Evolutionary conservation across 2,888 invertebrate genomes (phyloP).

Genomic region (Andrena hattorfiana): DNA sequence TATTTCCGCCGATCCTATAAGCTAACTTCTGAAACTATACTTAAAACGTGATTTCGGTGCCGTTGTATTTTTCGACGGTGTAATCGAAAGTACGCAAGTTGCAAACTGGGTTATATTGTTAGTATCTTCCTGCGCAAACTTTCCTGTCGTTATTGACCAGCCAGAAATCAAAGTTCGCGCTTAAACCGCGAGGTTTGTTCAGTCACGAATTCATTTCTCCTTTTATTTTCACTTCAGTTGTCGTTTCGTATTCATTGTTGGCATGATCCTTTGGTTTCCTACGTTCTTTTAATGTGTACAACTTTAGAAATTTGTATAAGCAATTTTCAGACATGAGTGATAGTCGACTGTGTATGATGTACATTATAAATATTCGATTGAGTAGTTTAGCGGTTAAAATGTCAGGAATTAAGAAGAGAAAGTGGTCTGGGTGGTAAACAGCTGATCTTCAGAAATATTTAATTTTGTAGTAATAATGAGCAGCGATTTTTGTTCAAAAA

Average conservation of each 20-base stretch:
- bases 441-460: too few species aligned
- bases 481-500: too few species aligned
- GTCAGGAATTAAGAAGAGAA: too few species aligned
- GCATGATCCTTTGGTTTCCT: neutral
- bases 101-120: slow-evolving; percentile 53
- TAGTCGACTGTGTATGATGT: too few species aligned
- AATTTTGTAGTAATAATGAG: too few species aligned
- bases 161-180: slow-evolving; percentile 12
- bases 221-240: neutral
- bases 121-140: slow-evolving; percentile 26
- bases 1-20: slow-evolving; percentile 53
- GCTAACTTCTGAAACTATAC: slow-evolving; percentile 59
- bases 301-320: too few species aligned
- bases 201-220: neutral
- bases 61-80: slow-evolving; percentile 51
- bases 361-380: too few species aligned
- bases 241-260: neutral
- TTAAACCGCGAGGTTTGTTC: neutral
- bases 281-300: neutral
- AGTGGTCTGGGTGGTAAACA: too few species aligned
- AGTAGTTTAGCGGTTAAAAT: too few species aligned
- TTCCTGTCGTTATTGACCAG: slow-evolving; percentile 32
- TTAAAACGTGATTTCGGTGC: slow-evolving; percentile 62
- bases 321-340: too few species aligned
- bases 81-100: slow-evolving; percentile 59